These are phyloP conservation scores for Hypsibius dujardini DNA, from an alignment of 1,140 invertebrate genomes.

Conservation along the genomic window DNA sequence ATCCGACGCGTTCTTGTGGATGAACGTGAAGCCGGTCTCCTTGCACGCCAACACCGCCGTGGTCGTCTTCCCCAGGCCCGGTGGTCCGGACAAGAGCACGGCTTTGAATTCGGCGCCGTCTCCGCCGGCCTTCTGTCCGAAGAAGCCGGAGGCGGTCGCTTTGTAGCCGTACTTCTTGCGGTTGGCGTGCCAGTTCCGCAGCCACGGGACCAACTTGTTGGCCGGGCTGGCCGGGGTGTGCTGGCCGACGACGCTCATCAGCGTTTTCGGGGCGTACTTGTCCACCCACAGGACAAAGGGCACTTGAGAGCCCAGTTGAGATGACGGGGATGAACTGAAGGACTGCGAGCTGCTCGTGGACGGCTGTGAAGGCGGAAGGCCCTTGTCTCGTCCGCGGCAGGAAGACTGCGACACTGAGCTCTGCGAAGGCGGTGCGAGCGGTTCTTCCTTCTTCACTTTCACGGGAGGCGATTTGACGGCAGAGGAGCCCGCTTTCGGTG, in stretches of 20 bases:
- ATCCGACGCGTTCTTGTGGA: constrained; percentile 95
- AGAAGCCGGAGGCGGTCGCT: not conserved
- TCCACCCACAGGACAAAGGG: constrained; percentile 51
- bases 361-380: not conserved
- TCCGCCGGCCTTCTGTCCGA: constrained; percentile 36
- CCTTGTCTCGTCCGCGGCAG: not conserved
- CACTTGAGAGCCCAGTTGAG: not conserved
- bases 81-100: constrained; percentile 80
- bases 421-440: not conserved
- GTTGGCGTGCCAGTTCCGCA: constrained; percentile 33
- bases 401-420: not conserved
- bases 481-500: not conserved
- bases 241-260: constrained; percentile 81
- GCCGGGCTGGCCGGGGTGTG: constrained; percentile 48
- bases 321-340: not conserved
- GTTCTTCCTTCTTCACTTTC: not conserved
- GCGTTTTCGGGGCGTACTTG: constrained; percentile 72
- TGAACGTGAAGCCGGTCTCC: constrained; percentile 67
- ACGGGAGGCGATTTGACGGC: not conserved
- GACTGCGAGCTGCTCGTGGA: not conserved
- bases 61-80: constrained; percentile 83
- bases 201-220: no score
- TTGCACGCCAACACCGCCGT: constrained; percentile 60
- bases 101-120: constrained; percentile 75
- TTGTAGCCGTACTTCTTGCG: constrained; percentile 39